Percentiles rank a stretch among this genome's conserved stretches.
These are phyloP conservation scores for Sussaba pulchella DNA, from an alignment of 2,888 invertebrate species.

Conservation along the genomic window DNA sequence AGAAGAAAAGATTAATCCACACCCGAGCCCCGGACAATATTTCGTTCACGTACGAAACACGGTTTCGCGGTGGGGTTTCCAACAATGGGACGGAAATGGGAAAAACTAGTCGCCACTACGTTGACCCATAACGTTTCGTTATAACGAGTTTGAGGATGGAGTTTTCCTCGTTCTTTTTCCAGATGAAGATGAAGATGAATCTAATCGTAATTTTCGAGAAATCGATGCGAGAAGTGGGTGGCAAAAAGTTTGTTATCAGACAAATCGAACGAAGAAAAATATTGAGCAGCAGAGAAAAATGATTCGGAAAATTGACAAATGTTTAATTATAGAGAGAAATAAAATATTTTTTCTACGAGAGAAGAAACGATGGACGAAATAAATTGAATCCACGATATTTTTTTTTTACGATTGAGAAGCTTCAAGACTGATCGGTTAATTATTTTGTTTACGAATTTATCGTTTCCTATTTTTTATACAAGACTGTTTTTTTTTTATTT, in stretches of 20 bases:
- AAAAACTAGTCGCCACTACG: not conserved
- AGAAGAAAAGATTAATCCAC: not conserved
- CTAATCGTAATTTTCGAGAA: not conserved
- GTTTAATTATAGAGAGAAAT: not conserved
- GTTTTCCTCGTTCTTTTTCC: not conserved
- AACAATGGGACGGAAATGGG: not conserved
- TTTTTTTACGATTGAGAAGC: too few species aligned
- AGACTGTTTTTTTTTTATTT: too few species aligned
- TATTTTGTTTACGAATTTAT: too few species aligned
- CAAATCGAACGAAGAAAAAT: too few species aligned
- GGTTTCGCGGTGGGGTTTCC: not conserved
- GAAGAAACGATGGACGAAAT: too few species aligned
- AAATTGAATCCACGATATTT: too few species aligned
- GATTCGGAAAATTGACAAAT: not conserved
- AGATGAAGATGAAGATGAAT: too few species aligned
- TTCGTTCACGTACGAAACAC: not conserved
- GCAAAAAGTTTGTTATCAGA: too few species aligned
- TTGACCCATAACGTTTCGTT: not conserved
- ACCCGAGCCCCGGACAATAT: not conserved
- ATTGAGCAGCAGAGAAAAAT: too few species aligned
- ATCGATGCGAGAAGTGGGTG: not conserved
- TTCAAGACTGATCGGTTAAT: too few species aligned
- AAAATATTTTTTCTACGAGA: not conserved
- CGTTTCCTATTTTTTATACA: too few species aligned
- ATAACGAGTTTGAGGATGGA: not conserved